These are phyloP conservation scores for Poecilia latipinna DNA, from an alignment of 2,113 vertebrate genomes.

Conservation along the genomic window DNA sequence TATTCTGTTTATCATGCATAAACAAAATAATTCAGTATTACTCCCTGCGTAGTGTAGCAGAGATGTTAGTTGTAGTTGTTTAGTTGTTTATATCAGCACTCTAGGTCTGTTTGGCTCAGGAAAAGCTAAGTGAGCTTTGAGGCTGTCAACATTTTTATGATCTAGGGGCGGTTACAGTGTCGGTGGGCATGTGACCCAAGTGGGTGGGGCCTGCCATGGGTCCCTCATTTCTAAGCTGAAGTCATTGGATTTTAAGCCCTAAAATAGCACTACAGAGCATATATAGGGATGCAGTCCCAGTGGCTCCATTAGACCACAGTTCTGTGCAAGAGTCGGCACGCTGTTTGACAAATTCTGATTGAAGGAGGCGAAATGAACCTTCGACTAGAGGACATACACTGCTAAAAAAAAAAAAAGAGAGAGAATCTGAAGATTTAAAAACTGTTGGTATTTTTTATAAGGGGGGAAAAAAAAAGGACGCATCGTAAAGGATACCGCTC, in stretches of 20 bases:
- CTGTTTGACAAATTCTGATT: constrained; percentile 2
- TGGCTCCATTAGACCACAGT: constrained; percentile 32
- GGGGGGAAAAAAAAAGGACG: constrained; percentile 27
- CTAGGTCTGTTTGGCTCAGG: not conserved
- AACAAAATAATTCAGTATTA: not conserved
- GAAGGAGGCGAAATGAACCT: constrained; percentile 12
- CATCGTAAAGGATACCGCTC: constrained; percentile 36
- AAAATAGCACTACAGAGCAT: constrained; percentile 79
- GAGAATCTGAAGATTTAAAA: not conserved
- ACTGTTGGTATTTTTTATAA: not conserved
- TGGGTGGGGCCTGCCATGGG: constrained; percentile 52
- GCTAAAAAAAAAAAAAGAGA: constrained; percentile 9
- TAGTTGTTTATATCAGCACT: constrained; percentile 32
- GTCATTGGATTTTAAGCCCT: constrained; percentile 76
- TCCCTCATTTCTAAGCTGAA: constrained; percentile 69
- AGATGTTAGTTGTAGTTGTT: constrained; percentile 7
- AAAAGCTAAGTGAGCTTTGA: constrained; percentile 35
- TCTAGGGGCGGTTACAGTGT: constrained; percentile 37
- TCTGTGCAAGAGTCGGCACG: constrained; percentile 27
- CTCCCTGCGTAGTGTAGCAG: too few relatives aligned
- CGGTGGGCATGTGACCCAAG: constrained; percentile 62
- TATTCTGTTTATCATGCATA: not conserved
- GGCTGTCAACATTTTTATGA: constrained; percentile 67
- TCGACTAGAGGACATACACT: constrained; percentile 5
- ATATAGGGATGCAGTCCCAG: constrained; percentile 69